Conservation (phyloP, 2,113 vertebrate species). For the Peromyscus polionotus region DNA sequence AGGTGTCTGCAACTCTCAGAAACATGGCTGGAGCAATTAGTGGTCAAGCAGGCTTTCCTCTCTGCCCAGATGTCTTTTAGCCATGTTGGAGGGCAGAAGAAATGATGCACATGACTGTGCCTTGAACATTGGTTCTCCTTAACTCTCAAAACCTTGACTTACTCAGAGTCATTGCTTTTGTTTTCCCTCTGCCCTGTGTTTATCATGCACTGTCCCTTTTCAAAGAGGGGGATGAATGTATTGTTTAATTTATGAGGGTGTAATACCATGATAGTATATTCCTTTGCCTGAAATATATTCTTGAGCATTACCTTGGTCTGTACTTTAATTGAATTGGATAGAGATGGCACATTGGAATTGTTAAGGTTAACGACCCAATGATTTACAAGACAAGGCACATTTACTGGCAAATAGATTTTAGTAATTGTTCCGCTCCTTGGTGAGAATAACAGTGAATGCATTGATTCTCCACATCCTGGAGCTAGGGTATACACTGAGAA, state of each 20-base stretch:
- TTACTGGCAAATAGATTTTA: slow-evolving; percentile 90
- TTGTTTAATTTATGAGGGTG: slow-evolving; percentile 78
- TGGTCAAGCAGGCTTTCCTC: accelerated
- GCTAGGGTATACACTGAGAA: slow-evolving; percentile 62
- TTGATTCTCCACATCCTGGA: slow-evolving; percentile 84
- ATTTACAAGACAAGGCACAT: slow-evolving; percentile 92
- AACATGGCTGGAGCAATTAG: neutral
- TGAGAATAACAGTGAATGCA: slow-evolving; percentile 86
- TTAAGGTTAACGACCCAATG: slow-evolving; percentile 90
- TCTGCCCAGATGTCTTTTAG: neutral
- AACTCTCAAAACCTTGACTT: neutral
- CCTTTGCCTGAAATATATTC: slow-evolving; percentile 83
- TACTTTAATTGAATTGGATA: slow-evolving; percentile 89
- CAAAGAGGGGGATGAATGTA: slow-evolving; percentile 73
- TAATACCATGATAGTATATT: slow-evolving; percentile 81
- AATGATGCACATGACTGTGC: neutral
- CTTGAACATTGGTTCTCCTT: slow-evolving; percentile 29
- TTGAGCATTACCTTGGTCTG: slow-evolving; percentile 88
- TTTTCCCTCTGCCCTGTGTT: slow-evolving; percentile 62
- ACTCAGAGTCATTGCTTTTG: slow-evolving; percentile 38
- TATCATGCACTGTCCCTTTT: slow-evolving; percentile 70
- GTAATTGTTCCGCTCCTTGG: slow-evolving; percentile 88
- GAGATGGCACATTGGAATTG: slow-evolving; percentile 85
- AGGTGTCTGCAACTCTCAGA: neutral
- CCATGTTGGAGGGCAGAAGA: neutral